phyloP scores from a whole-genome alignment of 2,888 invertebrate species.

The Stenichneumon culpator region DNA sequence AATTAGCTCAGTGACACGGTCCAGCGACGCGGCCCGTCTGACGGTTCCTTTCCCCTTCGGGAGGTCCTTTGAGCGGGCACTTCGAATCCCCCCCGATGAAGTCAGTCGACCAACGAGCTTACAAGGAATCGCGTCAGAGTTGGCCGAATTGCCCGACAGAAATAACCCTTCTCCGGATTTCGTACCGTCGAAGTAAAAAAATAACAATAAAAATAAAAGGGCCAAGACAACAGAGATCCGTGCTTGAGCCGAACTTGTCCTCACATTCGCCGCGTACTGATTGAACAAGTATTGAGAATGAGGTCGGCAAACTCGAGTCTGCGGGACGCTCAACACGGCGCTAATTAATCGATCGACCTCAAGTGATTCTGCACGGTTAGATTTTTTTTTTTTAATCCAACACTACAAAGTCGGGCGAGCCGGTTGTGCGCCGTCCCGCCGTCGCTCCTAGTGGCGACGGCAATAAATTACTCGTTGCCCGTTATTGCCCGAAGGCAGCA shows the following conservation, averaged over 20 bases:
- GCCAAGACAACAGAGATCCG: not conserved
- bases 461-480: constrained; percentile 63
- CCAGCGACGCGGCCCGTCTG: constrained; percentile 74
- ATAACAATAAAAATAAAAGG: constrained; percentile 12
- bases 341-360: not conserved
- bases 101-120: constrained; percentile 45
- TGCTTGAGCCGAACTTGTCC: not conserved
- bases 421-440: not conserved
- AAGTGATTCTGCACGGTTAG: not conserved
- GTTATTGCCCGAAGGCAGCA: constrained; percentile 52
- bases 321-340: not conserved
- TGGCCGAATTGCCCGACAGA: constrained; percentile 67
- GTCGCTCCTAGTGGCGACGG: constrained; percentile 34
- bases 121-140: constrained; percentile 68
- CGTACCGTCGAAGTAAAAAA: constrained; percentile 42
- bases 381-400: not conserved
- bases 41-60: constrained; percentile 69
- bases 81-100: constrained; percentile 72
- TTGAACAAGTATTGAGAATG: not conserved
- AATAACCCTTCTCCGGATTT: constrained; percentile 72
- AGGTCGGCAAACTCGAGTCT: not conserved
- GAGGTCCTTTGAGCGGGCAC: constrained; percentile 74
- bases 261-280: not conserved
- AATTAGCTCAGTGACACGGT: constrained; percentile 81
- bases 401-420: not conserved